Evolutionary conservation across 2,113 vertebrate species (phyloP), one percentile per base, ranked within the genome.

Genomic region (Ovibos moschatus): DNA sequence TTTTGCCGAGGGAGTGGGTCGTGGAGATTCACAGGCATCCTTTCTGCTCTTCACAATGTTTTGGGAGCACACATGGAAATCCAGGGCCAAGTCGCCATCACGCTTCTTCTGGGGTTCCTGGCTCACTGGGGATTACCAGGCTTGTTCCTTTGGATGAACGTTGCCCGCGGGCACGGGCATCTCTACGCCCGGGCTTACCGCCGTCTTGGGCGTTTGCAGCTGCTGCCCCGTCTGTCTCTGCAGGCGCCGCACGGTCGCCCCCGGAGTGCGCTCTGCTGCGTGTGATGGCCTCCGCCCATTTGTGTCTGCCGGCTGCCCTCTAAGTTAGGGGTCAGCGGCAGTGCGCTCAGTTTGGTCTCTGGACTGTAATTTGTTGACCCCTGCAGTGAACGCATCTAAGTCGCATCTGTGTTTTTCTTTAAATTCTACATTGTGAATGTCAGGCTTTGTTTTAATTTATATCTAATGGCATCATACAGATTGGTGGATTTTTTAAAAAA

Each of bases 391-490:
- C 13, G 6, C 1, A 25, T 67, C 58, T 78, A 95, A 88, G 27
- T 94, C 60, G 43, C 16, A 40, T 87, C 84, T 55, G 6, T 87
- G 30, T 21, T 40, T 87, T 57, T 62, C 51, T 67, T 47, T 36
- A 15, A 92, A 50, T 47, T 93, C 40, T 95, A 10, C 2, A 60
- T 50, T 28, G 30, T 60, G 64, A 90, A 25, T 51, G 76, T 88
- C 93, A 97, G 33, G 5, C 19, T 95, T 45, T 91, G 21, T 92
- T 97, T 53, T 67, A 40, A 55, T 85, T 57, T 95, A 7, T 64
- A 14, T 62, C 33, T 58, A n/a, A 74, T 88, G n/a, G 36, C 3
- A 51, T 93, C 27, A 74, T 82, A 40, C 57, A 30, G 79, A 60
- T 60, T 87, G 55, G 55, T 78, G 27, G 7, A 2, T 82, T 94